Base-by-base conservation (phyloP, 2,797 vertebrate genomes). In the Pseudochaenichthys georgianus region DNA sequence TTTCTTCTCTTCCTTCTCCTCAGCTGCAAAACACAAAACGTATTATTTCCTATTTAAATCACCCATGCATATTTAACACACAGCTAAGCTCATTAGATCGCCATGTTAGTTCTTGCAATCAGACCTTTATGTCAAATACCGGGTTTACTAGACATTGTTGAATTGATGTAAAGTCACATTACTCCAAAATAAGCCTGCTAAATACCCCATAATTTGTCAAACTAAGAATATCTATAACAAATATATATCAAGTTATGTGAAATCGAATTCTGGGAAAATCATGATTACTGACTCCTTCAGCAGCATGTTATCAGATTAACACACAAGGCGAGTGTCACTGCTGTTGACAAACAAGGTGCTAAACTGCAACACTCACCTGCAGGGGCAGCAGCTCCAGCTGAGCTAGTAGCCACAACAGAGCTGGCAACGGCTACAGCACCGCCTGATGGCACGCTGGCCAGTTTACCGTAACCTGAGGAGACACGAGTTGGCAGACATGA, bases 1-100 rank as follows among this genome's bases (percentile, higher is more conserved):
- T 19, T 99, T 99, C 95, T 98, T 97, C 91, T 98, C 97, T 42
- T 99, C 96, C 80, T 99, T 98, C 94, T 98, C 97, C 91, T 96
- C 97, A 88, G 87, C 81, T 92, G 88, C 46, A 82, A 85, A 77
- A 78, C 23, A 65, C 81, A 41, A 59, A 50, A 1, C 6, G n/a
- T 19, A 43, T 75, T 5, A 77, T 42, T 64, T 43, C 7, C 23
- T 16, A 52, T 9, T 69, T 15, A 13, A 21, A 23, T 16, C 11
- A 60, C 2, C 5, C 45, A 28, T n/a, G 31, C 13, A 54, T 9
- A 42, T 55, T 15, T 21, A 21, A 58, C 5, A 52, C n/a, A 13
- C 6, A 21, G 28, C 9, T 9, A 9, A 2, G 1, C n/a, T 47
- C 5, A 55, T 28, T 13, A 52, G n/a, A 16, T 21, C 45, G 69